Percentiles rank a stretch among this genome's conserved stretches.
Conservation (phyloP, 2,113 vertebrate genomes). For the Alethe diademata region DNA sequence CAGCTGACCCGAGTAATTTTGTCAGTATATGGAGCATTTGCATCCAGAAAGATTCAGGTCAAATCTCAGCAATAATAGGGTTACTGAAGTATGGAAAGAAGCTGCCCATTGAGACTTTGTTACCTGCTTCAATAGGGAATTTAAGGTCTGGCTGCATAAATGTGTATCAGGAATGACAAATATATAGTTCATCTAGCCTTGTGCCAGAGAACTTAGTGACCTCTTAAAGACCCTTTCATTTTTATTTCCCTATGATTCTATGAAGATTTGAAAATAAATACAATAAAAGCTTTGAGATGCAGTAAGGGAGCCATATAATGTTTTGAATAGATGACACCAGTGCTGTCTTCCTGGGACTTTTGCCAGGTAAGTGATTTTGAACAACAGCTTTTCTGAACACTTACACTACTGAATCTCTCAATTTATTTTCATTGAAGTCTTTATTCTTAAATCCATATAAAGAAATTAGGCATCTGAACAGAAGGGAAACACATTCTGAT, state of each 20-base stretch:
- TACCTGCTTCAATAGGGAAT: background rate
- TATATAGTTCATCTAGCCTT: background rate
- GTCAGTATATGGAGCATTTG: background rate
- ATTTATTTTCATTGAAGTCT: background rate
- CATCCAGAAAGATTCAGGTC: background rate
- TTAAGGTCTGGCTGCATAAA: background rate
- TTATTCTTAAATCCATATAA: background rate
- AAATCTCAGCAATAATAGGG: background rate
- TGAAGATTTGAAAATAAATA: slow-evolving; percentile 52
- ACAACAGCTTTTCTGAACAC: background rate
- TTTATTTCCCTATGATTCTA: slow-evolving; percentile 22
- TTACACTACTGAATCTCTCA: background rate
- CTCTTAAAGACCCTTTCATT: background rate
- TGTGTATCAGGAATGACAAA: background rate
- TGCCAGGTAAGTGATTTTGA: slow-evolving; percentile 39
- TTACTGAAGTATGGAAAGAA: background rate
- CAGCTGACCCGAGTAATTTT: fast-evolving
- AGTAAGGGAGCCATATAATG: slow-evolving; percentile 13
- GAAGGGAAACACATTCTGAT: background rate
- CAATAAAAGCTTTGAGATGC: slow-evolving; percentile 2
- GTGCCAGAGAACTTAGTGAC: slow-evolving; percentile 12
- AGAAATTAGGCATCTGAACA: background rate
- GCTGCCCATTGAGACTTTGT: background rate
- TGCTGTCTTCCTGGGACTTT: slow-evolving; percentile 32
- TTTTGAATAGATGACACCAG: slow-evolving; percentile 10